phyloP scores from a whole-genome alignment of 2,113 vertebrate species.

The Prolemur simus region DNA sequence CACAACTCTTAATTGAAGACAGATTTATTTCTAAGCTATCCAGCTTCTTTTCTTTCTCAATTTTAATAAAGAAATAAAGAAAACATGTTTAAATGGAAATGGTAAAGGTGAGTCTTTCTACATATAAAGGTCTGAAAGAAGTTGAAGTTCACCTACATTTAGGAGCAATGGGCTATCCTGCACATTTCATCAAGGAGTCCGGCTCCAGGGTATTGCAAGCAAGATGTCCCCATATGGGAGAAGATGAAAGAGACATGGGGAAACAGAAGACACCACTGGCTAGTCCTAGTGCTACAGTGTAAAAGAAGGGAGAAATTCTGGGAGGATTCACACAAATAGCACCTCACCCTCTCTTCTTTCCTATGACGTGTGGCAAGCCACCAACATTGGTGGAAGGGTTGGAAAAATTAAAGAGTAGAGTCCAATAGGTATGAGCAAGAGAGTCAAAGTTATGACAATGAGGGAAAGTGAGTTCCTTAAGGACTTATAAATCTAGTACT shows the following conservation, averaged over 20 bases:
- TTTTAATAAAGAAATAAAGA: not conserved
- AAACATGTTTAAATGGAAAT: not conserved
- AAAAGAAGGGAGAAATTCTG: not conserved
- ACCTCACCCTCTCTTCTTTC: not conserved
- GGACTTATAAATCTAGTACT: not conserved
- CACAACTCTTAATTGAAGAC: slow-evolving; percentile 1
- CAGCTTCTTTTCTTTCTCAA: not conserved
- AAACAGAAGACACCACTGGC: not conserved
- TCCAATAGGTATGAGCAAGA: not conserved
- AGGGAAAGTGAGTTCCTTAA: not conserved
- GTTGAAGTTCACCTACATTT: not conserved
- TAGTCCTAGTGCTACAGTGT: too few species aligned
- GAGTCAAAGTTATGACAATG: not conserved
- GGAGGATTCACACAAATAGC: not conserved
- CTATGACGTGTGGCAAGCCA: not conserved
- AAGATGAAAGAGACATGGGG: not conserved
- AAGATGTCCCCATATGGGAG: not conserved
- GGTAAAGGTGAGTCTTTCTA: not conserved
- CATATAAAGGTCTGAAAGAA: not conserved
- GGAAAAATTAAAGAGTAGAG: not conserved
- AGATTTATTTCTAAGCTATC: not conserved
- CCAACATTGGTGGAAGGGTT: not conserved
- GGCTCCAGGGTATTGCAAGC: not conserved
- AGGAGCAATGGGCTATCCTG: not conserved
- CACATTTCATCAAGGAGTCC: not conserved